Evolutionary conservation across 2,113 vertebrate species (phyloP).

Genomic region (Vanacampus margaritifer): DNA sequence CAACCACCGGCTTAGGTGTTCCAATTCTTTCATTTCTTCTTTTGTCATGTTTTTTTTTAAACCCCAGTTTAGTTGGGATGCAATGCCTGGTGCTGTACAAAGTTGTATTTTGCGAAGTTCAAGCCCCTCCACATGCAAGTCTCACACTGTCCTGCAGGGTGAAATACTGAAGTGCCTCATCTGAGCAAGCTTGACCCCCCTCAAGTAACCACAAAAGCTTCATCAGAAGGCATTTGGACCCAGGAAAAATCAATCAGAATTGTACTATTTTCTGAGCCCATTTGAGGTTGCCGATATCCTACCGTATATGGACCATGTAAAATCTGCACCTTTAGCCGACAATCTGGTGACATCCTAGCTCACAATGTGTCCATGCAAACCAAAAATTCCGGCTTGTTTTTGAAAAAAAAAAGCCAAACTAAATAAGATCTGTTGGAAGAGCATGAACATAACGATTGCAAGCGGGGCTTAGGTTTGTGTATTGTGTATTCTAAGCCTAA

Average conservation of each 20-base stretch:
- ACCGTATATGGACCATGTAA: slow-evolving; percentile 29
- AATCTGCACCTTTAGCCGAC: slow-evolving; percentile 50
- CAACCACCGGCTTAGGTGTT: not conserved
- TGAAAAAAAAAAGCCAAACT: not conserved
- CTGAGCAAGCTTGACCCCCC: slow-evolving; percentile 51
- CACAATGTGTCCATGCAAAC: not conserved
- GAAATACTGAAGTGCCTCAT: slow-evolving; percentile 75
- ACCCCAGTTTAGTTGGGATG: slow-evolving; percentile 45
- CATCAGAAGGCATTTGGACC: slow-evolving; percentile 47
- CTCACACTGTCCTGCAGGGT: slow-evolving; percentile 62
- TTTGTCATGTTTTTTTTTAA: slow-evolving; percentile 17
- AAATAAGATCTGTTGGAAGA: slow-evolving; percentile 21
- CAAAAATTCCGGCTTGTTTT: not conserved
- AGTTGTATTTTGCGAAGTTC: slow-evolving; percentile 48
- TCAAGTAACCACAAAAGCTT: slow-evolving; percentile 36
- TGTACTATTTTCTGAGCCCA: slow-evolving; percentile 19
- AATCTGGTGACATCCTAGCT: slow-evolving; percentile 43
- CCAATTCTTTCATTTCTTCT: not conserved
- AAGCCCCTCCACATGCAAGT: slow-evolving; percentile 44
- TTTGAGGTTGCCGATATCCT: slow-evolving; percentile 23
- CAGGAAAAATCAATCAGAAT: slow-evolving; percentile 11
- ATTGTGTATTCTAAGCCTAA: slow-evolving; percentile 43
- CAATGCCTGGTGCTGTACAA: slow-evolving; percentile 67
- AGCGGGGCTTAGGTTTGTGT: slow-evolving; percentile 49
- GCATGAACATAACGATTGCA: slow-evolving; percentile 46